These are phyloP conservation scores for Notothenia coriiceps DNA, from an alignment of 2,113 vertebrate genomes.

Conservation along the genomic window DNA sequence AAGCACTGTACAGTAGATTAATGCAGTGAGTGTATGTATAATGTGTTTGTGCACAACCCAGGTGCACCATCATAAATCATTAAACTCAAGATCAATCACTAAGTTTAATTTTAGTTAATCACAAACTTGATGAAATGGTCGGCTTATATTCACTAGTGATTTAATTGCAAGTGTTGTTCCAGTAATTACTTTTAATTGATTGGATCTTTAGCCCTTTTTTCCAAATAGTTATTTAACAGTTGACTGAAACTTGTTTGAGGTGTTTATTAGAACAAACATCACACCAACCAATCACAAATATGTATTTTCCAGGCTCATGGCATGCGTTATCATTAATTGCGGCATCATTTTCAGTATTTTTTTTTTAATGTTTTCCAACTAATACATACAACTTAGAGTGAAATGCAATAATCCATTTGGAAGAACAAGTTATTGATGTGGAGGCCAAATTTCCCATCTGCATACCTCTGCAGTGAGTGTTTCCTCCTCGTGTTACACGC, in stretches of 20 bases:
- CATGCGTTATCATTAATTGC: not conserved
- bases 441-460: not conserved
- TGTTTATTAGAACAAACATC: not conserved
- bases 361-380: not conserved
- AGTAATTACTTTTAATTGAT: too few species aligned
- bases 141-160: too few species aligned
- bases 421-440: not conserved
- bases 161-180: too few species aligned
- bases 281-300: not conserved
- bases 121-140: too few species aligned
- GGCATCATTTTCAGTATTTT: not conserved
- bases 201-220: too few species aligned
- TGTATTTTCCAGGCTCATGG: not conserved
- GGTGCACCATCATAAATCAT: too few species aligned
- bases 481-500: not conserved
- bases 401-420: not conserved
- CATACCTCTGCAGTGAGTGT: constrained; percentile 3
- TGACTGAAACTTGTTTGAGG: too few species aligned
- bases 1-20: not conserved
- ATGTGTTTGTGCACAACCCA: not conserved
- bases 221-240: too few species aligned
- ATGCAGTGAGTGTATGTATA: not conserved
- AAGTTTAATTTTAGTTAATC: not conserved
- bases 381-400: not conserved
- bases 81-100: not conserved